A percentile compares a stretch with the other conserved stretches of the same genome.
These are phyloP conservation scores for Chloromyia formosa DNA, from an alignment of 2,888 invertebrate genomes.

Conservation along the genomic window DNA sequence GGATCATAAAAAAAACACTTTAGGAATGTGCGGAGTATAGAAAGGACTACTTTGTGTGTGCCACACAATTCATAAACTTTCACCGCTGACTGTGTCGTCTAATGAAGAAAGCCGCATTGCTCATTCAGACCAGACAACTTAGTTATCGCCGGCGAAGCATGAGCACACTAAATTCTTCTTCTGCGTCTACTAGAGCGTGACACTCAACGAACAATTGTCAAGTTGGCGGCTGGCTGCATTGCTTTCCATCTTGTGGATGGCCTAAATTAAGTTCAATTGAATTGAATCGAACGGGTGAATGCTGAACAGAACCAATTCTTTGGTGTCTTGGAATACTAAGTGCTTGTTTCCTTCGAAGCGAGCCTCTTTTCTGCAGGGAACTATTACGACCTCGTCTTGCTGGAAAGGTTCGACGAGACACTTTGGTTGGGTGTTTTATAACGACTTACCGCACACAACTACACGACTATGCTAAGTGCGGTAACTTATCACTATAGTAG, in stretches of 20 bases:
- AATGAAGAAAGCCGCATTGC: conserved; percentile 1
- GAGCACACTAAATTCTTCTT: too few species aligned
- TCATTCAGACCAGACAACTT: background rate
- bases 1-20: background rate
- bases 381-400: background rate
- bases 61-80: background rate
- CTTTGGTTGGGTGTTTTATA: conserved; percentile 8
- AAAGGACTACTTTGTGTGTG: background rate
- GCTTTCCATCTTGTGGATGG: background rate
- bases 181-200: background rate
- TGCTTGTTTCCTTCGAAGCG: background rate
- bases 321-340: background rate
- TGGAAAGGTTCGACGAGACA: background rate
- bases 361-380: background rate
- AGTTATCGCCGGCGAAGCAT: too few species aligned
- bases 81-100: background rate
- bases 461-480: too few species aligned
- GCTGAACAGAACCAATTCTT: background rate
- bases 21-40: background rate
- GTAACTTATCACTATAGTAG: too few species aligned
- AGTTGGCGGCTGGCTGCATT: background rate
- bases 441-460: background rate
- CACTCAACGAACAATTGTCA: background rate
- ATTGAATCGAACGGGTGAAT: conserved; percentile 13
- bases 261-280: background rate